A percentile compares a stretch with the other conserved stretches of the same genome.
Evolutionary conservation across 2,888 invertebrate species (phyloP).

Genomic region (Synanthedon vespiformis): DNA sequence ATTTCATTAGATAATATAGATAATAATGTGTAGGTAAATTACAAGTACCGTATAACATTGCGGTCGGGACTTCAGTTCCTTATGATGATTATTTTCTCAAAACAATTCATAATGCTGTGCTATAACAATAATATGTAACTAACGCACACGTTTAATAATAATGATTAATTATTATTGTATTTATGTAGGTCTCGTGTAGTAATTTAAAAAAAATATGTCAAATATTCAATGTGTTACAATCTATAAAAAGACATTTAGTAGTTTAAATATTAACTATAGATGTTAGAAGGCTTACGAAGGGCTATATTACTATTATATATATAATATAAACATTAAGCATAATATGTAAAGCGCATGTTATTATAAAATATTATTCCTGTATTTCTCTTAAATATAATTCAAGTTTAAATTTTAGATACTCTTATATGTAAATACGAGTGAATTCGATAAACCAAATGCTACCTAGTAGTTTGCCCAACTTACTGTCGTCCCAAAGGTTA

Average conservation of each 20-base stretch:
- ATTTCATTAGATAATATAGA: conserved; percentile 13
- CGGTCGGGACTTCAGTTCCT: too few species aligned
- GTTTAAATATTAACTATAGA: too few species aligned
- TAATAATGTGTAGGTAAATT: not conserved
- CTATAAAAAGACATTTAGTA: not conserved
- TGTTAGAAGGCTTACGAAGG: too few species aligned
- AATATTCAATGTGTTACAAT: not conserved
- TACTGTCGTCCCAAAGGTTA: conserved; percentile 32
- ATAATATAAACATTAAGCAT: too few species aligned
- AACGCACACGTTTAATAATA: not conserved
- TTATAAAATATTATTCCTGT: too few species aligned
- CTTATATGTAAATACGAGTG: too few species aligned
- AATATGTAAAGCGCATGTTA: too few species aligned
- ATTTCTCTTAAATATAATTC: too few species aligned
- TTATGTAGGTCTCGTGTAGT: not conserved
- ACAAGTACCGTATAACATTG: not conserved
- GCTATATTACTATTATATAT: too few species aligned
- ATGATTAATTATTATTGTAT: not conserved
- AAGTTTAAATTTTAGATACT: too few species aligned
- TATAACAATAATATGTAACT: not conserved
- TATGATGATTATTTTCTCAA: too few species aligned
- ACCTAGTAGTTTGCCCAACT: not conserved
- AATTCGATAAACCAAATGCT: not conserved
- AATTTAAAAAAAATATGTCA: not conserved
- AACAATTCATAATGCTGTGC: not conserved